Evolutionary conservation across 2,888 invertebrate genomes (phyloP), one percentile per base, ranked within the genome.

Genomic region (Suillia variegata): DNA sequence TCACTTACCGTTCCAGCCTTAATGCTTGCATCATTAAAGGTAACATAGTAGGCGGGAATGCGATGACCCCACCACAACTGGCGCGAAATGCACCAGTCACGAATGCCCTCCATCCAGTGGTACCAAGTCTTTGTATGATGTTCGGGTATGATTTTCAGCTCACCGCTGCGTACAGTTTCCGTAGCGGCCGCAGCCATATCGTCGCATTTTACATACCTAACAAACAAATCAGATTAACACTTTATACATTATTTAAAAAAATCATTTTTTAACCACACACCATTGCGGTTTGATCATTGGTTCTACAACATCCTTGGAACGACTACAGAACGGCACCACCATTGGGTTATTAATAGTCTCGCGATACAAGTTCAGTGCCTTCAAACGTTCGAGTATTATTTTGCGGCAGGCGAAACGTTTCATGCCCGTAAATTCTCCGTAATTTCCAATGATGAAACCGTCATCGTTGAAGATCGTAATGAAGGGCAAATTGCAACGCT

Each of bases 11-110:
- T 72, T 52, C 80, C 73, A 12, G 62, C 49, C 31, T 74, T 67
- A 12, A 77, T 82, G 48, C 70, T 70, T 24, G 80, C 64, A 74
- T 85, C 86, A 58, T 83, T 83, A 58, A 88, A 81, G 10, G 84
- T 85, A 13, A 94, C 89, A 75, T 86, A 88, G 79, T 98, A 99
- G 0, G 95, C 97, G 0, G 99, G 99, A 67, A 99, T 96, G 59
- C 94, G 88, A 82, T 99, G 99, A 1, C 99, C 99, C 99, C 99
- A 99, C 99, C 99, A 99, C 57, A 99, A 85, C 81, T 99, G 99
- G 1, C 94, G 86, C 1, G 98, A 98, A 61, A 99, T 94, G 82
- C 99, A 99, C 99, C 99, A 99, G 82, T 99, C 98, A 3, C 96
- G 85, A 68, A 96, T 96, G 75, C 94, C 94, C 75, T 93, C 93